A percentile compares a stretch with the other conserved stretches of the same genome.
Conservation (phyloP, 2,888 invertebrate species). For the Sphaeridia pumilis region DNA sequence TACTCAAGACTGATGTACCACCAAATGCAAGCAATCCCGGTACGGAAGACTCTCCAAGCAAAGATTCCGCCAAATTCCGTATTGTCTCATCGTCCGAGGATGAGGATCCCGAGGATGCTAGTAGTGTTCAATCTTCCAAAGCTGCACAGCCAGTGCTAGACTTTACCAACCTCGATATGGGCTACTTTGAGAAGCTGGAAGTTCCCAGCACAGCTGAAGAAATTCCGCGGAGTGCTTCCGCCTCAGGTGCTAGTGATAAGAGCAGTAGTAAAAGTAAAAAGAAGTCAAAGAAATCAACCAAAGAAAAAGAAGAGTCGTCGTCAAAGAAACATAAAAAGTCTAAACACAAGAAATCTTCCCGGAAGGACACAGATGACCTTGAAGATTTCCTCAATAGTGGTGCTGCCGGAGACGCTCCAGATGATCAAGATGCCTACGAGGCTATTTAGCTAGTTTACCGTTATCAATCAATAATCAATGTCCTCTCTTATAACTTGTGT, state of each 20-base stretch:
- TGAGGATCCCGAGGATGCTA: constrained; percentile 8
- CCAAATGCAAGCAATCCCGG: not conserved
- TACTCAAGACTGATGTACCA: not conserved
- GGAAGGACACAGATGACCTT: constrained; percentile 47
- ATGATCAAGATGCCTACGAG: constrained; percentile 29
- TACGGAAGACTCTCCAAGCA: constrained; percentile 1
- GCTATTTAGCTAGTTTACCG: constrained; percentile 26
- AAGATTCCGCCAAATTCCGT: constrained; percentile 16
- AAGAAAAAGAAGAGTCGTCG: not conserved
- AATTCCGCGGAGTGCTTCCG: constrained; percentile 6
- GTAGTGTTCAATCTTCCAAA: too few species aligned
- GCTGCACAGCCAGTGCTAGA: constrained; percentile 3
- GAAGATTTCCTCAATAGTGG: constrained; percentile 51
- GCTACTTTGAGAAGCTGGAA: constrained; percentile 9
- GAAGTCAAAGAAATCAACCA: constrained; percentile 10
- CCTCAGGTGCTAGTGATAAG: constrained; percentile 17
- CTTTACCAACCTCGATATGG: constrained; percentile 9
- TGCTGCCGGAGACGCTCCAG: constrained; percentile 38
- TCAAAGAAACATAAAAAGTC: constrained; percentile 12
- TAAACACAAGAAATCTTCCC: constrained; percentile 35
- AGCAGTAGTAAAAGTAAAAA: constrained; percentile 32
- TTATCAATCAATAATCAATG: too few species aligned
- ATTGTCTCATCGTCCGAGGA: constrained; percentile 19
- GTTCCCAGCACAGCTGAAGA: too few species aligned
- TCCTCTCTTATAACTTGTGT: too few species aligned